Base-by-base conservation (phyloP, 2,113 vertebrate genomes). In the Gila orcuttii region DNA sequence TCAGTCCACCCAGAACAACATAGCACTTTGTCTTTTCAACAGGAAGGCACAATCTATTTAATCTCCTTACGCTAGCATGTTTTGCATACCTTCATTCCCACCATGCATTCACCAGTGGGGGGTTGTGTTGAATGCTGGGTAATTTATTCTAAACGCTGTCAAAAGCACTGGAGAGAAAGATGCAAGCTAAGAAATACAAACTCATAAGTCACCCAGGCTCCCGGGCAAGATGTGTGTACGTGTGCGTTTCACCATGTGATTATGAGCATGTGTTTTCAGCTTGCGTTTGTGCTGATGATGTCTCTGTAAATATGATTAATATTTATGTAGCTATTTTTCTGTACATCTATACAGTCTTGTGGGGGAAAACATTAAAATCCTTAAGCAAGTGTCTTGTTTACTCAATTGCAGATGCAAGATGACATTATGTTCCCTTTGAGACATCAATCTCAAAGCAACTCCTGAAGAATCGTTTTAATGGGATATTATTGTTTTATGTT, bases 111-210 rank as follows among this genome's bases (percentile, higher is more conserved):
- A 13, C 47, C 55, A 39, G 25, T 31, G 45, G 66, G 42, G 75
- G 79, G 82, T 69, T 64, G 19, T 57, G 66, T 59, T 78, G 28
- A 60, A 66, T n/a, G 62, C 47, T 17, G 9, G 7, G 47, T 80
- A 45, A 85, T 85, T 85, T 87, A 87, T 90, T 86, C 59, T 57
- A 62, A 45, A 76, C 12, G 66, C 60, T 64, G 42, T 31, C 36
- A 80, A 75, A 87, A 60, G 42, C 84, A 86, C 68, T 31, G 69
- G 71, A 86, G 76, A 25, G 59, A 13, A 6, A 45, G 25, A 47
- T 73, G 60, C 81, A 73, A 83, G 64, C 71, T 87, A 57, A 60
- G 57, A 77, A 77, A 66, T 74, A 84, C 66, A 64, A 71, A 79
- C 79, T 87, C 66, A 85, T 87, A 79, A 64, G 76, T 82, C 59